Evolutionary conservation across 2,113 vertebrate species (phyloP).

Genomic region (Elephas maximus): DNA sequence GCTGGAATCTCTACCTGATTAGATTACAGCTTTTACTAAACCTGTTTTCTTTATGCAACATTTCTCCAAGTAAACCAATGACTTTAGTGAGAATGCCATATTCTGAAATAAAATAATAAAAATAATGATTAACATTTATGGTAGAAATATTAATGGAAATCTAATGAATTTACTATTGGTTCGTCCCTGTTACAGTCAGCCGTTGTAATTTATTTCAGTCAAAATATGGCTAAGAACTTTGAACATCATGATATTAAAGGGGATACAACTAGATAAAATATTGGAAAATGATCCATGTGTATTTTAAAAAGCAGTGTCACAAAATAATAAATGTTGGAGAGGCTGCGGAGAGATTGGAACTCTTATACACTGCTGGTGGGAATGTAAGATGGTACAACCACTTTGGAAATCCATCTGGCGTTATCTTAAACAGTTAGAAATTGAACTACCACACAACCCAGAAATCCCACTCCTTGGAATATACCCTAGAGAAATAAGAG

Average conservation of each 20-base stretch:
- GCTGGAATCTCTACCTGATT: not conserved
- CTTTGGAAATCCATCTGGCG: too few relatives aligned
- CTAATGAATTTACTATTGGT: not conserved
- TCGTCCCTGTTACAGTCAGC: not conserved
- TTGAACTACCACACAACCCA: too few relatives aligned
- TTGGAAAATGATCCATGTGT: not conserved
- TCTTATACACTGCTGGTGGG: too few relatives aligned
- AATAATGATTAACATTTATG: not conserved
- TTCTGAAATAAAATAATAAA: slow-evolving; percentile 25
- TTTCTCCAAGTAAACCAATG: not conserved
- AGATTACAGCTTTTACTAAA: not conserved
- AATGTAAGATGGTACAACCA: too few relatives aligned
- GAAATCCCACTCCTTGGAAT: too few relatives aligned
- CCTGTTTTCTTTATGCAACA: not conserved
- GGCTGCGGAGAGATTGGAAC: too few relatives aligned
- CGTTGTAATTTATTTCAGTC: not conserved
- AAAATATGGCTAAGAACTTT: not conserved
- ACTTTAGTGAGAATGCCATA: not conserved
- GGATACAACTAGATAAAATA: not conserved
- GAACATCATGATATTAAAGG: not conserved
- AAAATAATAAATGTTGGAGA: too few relatives aligned
- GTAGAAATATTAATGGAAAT: not conserved
- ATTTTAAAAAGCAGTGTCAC: not conserved
- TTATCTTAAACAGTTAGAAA: too few relatives aligned
- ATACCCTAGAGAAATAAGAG: too few relatives aligned